Evolutionary conservation across 35 echinoderm and acorn worm genomes (phyloP).

Genomic region (Ophioderma brevispina): DNA sequence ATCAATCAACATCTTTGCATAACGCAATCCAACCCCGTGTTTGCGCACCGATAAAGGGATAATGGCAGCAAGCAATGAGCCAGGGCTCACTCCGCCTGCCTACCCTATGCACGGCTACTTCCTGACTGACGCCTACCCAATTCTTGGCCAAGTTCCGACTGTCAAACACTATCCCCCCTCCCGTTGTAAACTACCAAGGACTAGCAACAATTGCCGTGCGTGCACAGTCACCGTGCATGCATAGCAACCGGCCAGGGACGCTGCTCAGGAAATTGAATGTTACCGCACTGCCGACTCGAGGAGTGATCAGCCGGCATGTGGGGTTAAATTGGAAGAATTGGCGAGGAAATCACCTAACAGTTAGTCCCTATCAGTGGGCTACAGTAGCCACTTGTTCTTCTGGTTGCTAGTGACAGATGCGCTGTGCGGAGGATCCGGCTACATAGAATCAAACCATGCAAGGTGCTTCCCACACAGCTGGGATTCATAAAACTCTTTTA

Average conservation of each 20-base stretch:
- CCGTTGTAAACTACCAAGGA: background rate
- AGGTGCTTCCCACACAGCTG: background rate
- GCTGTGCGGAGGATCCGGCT: background rate
- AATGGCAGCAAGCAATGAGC: background rate
- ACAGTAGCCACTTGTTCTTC: constrained; percentile 2
- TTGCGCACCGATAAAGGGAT: background rate
- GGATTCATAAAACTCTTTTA: background rate
- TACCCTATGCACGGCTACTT: background rate
- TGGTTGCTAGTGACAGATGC: background rate
- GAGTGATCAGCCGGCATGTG: constrained; percentile 6
- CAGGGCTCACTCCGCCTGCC: background rate
- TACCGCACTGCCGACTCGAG: constrained; percentile 39
- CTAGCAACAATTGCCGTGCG: background rate
- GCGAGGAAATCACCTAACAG: background rate
- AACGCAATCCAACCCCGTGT: background rate
- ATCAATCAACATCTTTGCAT: background rate
- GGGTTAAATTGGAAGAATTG: constrained; percentile 4
- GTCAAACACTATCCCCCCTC: background rate
- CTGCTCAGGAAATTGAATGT: constrained; percentile 45
- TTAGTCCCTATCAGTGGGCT: background rate
- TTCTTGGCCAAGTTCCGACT: background rate
- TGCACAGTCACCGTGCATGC: background rate
- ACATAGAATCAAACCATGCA: background rate
- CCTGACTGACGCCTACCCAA: background rate
- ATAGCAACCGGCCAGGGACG: background rate